Conservation (phyloP, 30 jellyfish, hydroid and myxozoan genomes). For the Hydractinia echinata region DNA sequence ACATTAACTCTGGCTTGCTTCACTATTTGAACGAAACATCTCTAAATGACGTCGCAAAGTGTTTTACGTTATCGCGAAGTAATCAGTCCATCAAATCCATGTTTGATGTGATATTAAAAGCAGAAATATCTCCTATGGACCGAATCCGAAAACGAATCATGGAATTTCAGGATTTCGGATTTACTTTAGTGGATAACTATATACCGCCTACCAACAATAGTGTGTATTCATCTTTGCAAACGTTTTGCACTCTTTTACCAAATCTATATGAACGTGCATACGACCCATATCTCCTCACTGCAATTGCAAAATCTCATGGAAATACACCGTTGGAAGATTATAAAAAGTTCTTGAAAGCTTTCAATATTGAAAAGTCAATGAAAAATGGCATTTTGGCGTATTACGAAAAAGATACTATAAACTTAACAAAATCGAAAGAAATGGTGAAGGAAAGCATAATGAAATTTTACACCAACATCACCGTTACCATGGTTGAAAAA, state of each 20-base stretch:
- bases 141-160: not conserved
- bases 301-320: not conserved
- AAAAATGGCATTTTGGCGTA: not conserved
- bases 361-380: not conserved
- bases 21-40: not conserved
- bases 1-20: not conserved
- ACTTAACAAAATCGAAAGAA: not conserved
- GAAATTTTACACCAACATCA: not conserved
- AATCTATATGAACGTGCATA: not conserved
- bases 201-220: not conserved
- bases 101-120: not conserved
- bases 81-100: not conserved
- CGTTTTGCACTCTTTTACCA: not conserved
- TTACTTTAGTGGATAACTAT: not conserved
- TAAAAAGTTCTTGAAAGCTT: not conserved
- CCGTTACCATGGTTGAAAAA: not conserved
- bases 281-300: not conserved
- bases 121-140: not conserved
- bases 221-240: not conserved
- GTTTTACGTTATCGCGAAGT: not conserved
- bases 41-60: not conserved
- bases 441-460: not conserved
- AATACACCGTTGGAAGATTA: not conserved
- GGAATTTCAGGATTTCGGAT: not conserved
- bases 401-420: not conserved